These are phyloP conservation scores for Cyanoderma ruficeps DNA, from an alignment of 2,113 vertebrate species.

Conservation along the genomic window DNA sequence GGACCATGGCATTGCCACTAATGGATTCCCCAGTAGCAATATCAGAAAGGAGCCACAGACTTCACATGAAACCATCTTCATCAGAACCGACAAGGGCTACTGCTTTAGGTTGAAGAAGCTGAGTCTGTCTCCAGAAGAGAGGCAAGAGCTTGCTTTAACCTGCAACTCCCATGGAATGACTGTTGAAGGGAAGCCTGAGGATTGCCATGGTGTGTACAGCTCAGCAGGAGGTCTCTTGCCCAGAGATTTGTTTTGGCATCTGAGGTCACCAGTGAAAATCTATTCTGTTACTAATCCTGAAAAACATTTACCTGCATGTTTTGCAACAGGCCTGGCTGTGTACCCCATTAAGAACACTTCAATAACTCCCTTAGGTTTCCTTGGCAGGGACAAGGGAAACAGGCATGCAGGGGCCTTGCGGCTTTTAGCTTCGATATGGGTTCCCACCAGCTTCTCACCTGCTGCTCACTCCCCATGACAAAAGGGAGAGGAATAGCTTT, in stretches of 20 bases:
- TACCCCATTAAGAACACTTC: neutral
- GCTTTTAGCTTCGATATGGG: neutral
- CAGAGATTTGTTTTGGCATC: neutral
- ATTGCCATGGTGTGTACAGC: fast-evolving
- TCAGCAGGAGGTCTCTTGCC: neutral
- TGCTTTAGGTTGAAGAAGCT: neutral
- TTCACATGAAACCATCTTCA: neutral
- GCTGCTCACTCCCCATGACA: neutral
- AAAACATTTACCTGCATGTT: neutral
- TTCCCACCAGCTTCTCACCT: neutral
- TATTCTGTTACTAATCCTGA: neutral
- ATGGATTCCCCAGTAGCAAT: neutral
- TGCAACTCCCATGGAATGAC: neutral
- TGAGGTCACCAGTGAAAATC: neutral
- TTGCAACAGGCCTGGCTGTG: neutral
- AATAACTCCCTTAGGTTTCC: neutral
- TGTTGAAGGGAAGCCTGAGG: neutral
- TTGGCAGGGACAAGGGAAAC: neutral
- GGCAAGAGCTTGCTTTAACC: neutral
- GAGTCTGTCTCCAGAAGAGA: neutral
- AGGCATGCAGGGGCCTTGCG: fast-evolving
- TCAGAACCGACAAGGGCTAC: neutral
- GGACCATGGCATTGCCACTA: neutral
- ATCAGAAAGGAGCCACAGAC: neutral
- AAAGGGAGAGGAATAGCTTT: neutral